These are phyloP conservation scores for Sigmodon hispidus DNA, from an alignment of 2,113 vertebrate species.

Conservation along the genomic window DNA sequence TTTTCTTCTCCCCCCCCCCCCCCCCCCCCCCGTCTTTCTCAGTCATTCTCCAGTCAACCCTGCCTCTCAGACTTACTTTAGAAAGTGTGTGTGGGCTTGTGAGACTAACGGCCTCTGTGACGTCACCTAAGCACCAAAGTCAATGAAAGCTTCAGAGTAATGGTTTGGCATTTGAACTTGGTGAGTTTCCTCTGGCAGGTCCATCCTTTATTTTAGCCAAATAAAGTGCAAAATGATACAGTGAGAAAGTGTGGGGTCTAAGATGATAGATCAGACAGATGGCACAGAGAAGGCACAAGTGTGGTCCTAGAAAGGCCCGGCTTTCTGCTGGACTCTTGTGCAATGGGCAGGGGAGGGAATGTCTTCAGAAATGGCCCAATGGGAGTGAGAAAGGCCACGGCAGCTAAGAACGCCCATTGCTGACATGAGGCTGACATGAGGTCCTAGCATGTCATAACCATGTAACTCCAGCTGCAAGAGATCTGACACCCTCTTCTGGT, in stretches of 20 bases:
- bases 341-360: neutral
- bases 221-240: neutral
- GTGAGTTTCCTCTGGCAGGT: neutral
- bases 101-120: neutral
- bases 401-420: neutral
- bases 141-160: neutral
- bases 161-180: neutral
- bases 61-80: neutral
- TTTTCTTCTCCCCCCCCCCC: neutral
- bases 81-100: neutral
- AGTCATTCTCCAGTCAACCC: neutral
- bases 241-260: neutral
- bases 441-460: neutral
- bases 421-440: neutral
- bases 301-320: neutral
- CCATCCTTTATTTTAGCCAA: conserved; percentile 2
- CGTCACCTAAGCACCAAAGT: neutral
- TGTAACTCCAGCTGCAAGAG: neutral
- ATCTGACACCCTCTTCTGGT: neutral
- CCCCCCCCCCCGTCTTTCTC: neutral
- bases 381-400: neutral
- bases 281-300: neutral
- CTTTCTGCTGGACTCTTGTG: neutral
- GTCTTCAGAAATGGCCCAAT: neutral
- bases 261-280: neutral